These are phyloP conservation scores for Redunca redunca DNA, from an alignment of 2,113 vertebrate species.

Conservation along the genomic window DNA sequence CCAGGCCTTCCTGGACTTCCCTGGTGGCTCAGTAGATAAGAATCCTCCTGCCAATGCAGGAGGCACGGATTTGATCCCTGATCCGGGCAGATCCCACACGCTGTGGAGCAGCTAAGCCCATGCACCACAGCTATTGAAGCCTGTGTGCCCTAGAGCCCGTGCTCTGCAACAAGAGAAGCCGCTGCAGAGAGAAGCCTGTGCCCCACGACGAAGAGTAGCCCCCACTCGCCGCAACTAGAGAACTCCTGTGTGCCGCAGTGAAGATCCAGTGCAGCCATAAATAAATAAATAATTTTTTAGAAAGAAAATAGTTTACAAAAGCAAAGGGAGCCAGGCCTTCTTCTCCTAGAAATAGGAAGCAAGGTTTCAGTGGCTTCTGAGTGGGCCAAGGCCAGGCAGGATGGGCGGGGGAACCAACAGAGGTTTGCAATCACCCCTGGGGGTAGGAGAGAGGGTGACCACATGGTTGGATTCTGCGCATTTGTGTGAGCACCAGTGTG, in stretches of 20 bases:
- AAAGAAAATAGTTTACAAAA: background rate
- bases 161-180: background rate
- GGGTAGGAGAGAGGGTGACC: background rate
- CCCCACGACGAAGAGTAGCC: rapidly evolving
- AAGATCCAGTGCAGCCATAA: background rate
- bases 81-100: background rate
- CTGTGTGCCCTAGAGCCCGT: background rate
- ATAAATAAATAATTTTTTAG: background rate
- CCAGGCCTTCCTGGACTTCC: background rate
- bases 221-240: background rate
- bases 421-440: background rate
- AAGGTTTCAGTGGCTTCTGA: background rate
- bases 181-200: background rate
- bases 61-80: background rate
- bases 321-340: background rate
- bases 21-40: background rate
- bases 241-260: background rate
- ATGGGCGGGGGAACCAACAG: background rate
- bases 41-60: background rate
- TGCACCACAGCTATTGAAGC: background rate
- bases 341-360: background rate
- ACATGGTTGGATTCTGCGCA: rapidly evolving
- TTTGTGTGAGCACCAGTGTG: rapidly evolving
- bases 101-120: background rate
- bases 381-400: too few species aligned